phyloP scores from a whole-genome alignment of 2,888 invertebrate species.

The Leptothorax acervorum region DNA sequence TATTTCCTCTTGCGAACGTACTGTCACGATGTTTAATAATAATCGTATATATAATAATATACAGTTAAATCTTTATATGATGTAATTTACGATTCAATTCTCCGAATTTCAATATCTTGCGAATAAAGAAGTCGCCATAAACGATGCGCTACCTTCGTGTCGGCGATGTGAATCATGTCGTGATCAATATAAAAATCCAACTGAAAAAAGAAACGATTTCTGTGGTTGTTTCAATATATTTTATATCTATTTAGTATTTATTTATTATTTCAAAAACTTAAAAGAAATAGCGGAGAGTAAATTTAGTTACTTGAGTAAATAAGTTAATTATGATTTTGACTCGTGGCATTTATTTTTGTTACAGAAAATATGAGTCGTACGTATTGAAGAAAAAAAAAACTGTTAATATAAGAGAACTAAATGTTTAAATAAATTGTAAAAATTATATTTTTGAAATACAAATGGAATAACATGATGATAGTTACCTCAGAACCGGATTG shows the following conservation, averaged over 20 bases:
- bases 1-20: slow-evolving; percentile 29
- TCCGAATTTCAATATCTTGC: slow-evolving; percentile 99
- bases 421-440: not conserved
- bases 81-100: slow-evolving; percentile 96
- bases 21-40: slow-evolving; percentile 33
- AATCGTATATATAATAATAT: slow-evolving; percentile 4
- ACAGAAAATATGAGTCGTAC: not conserved
- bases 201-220: slow-evolving; percentile 86
- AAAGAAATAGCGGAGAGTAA: not conserved
- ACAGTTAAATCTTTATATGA: slow-evolving; percentile 89
- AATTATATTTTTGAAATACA: not conserved
- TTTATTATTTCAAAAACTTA: not conserved
- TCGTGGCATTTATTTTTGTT: not conserved
- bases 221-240: not conserved
- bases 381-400: not conserved
- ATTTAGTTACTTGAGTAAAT: not conserved
- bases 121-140: slow-evolving; percentile 99
- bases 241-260: not conserved
- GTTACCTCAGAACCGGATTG: slow-evolving; percentile 98
- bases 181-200: slow-evolving; percentile 99
- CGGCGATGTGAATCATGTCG: slow-evolving; percentile 99
- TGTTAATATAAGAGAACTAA: not conserved
- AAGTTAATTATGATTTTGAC: not conserved
- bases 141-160: slow-evolving; percentile 98
- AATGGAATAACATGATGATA: slow-evolving; percentile 21